Base-by-base conservation (phyloP, 2,113 vertebrate genomes). In the Oreochromis spilurus region DNA sequence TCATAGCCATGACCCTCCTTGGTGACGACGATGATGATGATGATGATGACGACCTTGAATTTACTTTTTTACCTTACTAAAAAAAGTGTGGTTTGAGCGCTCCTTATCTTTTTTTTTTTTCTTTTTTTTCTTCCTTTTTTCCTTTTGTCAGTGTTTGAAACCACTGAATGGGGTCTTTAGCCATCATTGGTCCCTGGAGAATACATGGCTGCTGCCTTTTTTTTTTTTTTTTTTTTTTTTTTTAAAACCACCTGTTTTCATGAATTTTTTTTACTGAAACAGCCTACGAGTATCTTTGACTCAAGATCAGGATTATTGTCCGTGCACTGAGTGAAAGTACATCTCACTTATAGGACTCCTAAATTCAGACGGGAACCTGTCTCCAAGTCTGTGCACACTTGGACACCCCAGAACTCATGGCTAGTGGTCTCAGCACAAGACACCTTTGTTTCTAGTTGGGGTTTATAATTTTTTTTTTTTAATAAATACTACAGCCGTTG, bases 1-100 rank as follows among this genome's bases (percentile, higher is more conserved):
- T 96, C 43, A 53, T 97, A 26, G 89, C 91, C 17, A 50, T 96
- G 90, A 89, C 95, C 2, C 53, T 96, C 38, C 54, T 96, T 11
- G 81, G 85, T 21, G 91, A 91, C 1, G 57, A 80, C 0, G 78
- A 91, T 2, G 57, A 82, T 0, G 78, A 89, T 0, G n/a, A 21
- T 21, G 86, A 92, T 1, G 85, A 92, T 0, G 58, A 86, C 0
- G 57, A 87, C 2, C 19, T 50, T 45, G 21, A 85, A 91, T 36
- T 43, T 92, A 34, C 81, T 65, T n/a, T 88, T 92, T 67, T 88
- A 86, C 72, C 24, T 91, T 3, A 38, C 81, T 62, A 85, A 83
- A 60, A 34, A 6, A 80, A 89, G n/a, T 84, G 72, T 21, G 19
- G 67, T 58, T 83, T 85, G 50, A 91, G 84, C 89, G 52, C 36